Percentiles rank a stretch among this genome's conserved stretches.
Conservation (phyloP, 2,888 invertebrate species). For the Cheiracanthium punctorium region DNA sequence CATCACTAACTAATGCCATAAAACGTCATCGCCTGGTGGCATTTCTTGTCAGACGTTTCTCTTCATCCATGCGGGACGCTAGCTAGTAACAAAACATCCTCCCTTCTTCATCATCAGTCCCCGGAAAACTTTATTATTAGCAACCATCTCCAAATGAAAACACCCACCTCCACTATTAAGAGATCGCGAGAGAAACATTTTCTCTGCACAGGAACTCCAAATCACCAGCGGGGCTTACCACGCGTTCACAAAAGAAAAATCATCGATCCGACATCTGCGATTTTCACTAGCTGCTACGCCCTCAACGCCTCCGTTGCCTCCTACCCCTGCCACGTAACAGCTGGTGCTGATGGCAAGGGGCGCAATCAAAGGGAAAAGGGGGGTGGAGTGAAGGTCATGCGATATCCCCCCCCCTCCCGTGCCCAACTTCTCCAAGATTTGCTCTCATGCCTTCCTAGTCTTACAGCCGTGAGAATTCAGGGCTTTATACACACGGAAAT, state of each 20-base stretch:
- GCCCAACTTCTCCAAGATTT: constrained; percentile 4
- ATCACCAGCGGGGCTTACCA: neutral
- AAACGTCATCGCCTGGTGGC: no score
- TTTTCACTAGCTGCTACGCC: constrained; percentile 28
- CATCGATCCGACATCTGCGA: constrained; percentile 51
- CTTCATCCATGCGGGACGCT: no score
- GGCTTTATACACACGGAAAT: constrained; percentile 27
- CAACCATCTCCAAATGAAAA: no score
- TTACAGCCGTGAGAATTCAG: constrained; percentile 50
- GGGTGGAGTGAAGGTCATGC: constrained; percentile 48
- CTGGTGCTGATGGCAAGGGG: constrained; percentile 52
- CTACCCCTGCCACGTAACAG: constrained; percentile 54
- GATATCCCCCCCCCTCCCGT: constrained; percentile 25
- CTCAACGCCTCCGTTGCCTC: neutral
- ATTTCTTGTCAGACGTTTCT: no score
- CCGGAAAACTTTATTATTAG: no score
- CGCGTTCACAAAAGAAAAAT: constrained; percentile 14
- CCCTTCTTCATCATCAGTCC: no score
- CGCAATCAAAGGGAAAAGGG: neutral
- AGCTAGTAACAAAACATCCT: no score
- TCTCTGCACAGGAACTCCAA: neutral
- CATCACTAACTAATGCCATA: no score
- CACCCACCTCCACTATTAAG: no score
- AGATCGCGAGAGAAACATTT: neutral
- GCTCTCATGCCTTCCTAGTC: neutral